Evolutionary conservation across 2,797 vertebrate species (phyloP), one percentile per base, ranked within the genome.

Genomic region (Chloroceryle inda): DNA sequence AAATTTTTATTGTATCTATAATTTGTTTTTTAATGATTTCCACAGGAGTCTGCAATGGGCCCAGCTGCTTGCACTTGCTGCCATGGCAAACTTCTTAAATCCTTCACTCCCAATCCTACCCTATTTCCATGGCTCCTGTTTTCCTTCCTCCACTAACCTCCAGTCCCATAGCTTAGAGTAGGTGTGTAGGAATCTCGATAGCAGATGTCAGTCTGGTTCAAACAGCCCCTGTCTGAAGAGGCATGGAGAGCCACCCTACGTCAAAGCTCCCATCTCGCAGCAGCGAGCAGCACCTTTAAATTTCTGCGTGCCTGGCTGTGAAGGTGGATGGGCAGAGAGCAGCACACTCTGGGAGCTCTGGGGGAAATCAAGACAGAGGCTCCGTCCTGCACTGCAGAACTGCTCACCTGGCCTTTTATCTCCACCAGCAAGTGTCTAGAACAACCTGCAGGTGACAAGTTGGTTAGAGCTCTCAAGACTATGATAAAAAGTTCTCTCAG

Each of bases 231-330:
- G 20, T 9, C 33, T 40, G 35, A 24, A 47, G 1, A 13, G 1
- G 40, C 1, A 2, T 11, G 42, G 13, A 92, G 16, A 75, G 23
- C 35, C 44, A 52, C 19, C 20, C 29, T 24, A 61, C 0, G 19
- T 29, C 49, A 73, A 42, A 83, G 59, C 55, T 64, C 23, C 0
- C 38, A 69, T 13, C 23, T 35, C 4, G 2, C 33, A 37, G 74
- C 42, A 31, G 12, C 14, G 37, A 49, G 1, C 0, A 13, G 1
- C 1, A 49, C 10, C 29, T 64, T 62, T 21, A 45, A 3, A 71
- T n/a, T 49, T 52, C 38, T 20, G 16, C 16, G 20, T 18, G 31
- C 10, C 44, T 74, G 42, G 14, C 49, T 83, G 63, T 49, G 24
- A 91, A 52, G 24, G 16, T 11, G 35, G 12, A 26, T 22, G 27